These are phyloP conservation scores for Psephotus haematonotus DNA, from an alignment of 2,113 vertebrate genomes.

Conservation along the genomic window DNA sequence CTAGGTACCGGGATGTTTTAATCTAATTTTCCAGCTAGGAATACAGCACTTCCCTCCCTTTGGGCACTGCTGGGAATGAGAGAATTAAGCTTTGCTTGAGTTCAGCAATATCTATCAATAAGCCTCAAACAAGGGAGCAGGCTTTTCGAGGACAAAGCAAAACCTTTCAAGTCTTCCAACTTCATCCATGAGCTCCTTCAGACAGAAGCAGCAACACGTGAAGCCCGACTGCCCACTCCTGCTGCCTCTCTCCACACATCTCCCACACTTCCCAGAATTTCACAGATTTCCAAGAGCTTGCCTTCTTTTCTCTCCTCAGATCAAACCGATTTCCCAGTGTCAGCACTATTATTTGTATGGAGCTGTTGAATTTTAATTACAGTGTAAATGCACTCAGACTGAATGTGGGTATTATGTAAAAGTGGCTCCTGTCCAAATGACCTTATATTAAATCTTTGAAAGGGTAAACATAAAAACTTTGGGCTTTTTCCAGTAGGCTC, in stretches of 20 bases:
- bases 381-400: slow-evolving; percentile 4
- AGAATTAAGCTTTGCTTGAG: background rate
- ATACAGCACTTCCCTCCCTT: slow-evolving; percentile 32
- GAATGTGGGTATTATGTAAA: slow-evolving; percentile 31
- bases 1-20: slow-evolving; percentile 21
- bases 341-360: slow-evolving; percentile 5
- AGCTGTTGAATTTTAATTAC: slow-evolving; percentile 42
- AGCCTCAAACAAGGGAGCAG: background rate
- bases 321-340: slow-evolving; percentile 26
- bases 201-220: background rate
- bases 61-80: background rate
- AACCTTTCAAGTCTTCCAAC: slow-evolving; percentile 9
- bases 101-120: background rate
- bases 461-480: slow-evolving; percentile 25
- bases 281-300: background rate
- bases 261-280: slow-evolving; percentile 16
- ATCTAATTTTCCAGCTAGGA: slow-evolving; percentile 53
- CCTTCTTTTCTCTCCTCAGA: background rate
- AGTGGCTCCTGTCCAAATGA: slow-evolving; percentile 6
- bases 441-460: slow-evolving; percentile 19
- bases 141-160: slow-evolving; percentile 31
- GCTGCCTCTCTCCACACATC: background rate
- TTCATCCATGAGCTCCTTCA: background rate
- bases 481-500: background rate
- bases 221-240: background rate